Percentiles rank a stretch among this genome's conserved stretches.
Conservation (phyloP, 2,888 invertebrate species). For the Xanthorhoe designata region DNA sequence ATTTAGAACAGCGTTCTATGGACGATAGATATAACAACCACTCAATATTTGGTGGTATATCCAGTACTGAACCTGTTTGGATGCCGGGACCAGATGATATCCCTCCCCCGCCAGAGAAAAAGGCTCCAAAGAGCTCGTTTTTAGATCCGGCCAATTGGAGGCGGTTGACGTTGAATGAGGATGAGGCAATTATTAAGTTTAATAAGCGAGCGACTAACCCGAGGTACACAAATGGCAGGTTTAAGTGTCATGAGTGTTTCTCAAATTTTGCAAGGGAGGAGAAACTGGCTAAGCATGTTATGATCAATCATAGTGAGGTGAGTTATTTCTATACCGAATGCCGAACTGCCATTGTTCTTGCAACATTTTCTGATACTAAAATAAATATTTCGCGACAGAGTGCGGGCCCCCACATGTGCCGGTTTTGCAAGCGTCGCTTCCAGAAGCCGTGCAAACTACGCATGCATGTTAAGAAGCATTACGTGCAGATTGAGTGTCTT, state of each 20-base stretch:
- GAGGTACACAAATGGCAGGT: conserved; percentile 62
- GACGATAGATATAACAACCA: conserved; percentile 31
- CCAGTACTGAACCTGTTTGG: conserved; percentile 33
- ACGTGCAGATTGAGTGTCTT: conserved; percentile 51
- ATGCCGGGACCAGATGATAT: conserved; percentile 36
- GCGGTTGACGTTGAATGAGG: conserved; percentile 62
- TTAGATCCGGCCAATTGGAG: conserved; percentile 65
- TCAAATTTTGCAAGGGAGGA: conserved; percentile 71
- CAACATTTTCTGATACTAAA: too few relatives aligned
- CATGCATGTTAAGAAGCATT: conserved; percentile 63
- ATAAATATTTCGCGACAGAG: conserved; percentile 44
- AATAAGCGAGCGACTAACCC: conserved; percentile 55
- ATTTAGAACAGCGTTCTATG: conserved; percentile 25
- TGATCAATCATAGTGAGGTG: conserved; percentile 67
- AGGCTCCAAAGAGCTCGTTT: conserved; percentile 39
- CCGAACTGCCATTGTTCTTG: too few relatives aligned
- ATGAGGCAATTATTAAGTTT: conserved; percentile 68
- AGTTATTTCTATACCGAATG: conserved; percentile 26
- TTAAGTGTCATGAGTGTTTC: conserved; percentile 64
- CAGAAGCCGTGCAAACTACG: conserved; percentile 60
- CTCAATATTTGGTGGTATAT: conserved; percentile 38
- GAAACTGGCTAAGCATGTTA: conserved; percentile 64
- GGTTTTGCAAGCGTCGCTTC: conserved; percentile 66
- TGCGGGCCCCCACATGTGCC: conserved; percentile 58
- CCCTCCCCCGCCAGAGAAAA: conserved; percentile 29